phyloP scores from a whole-genome alignment of 1,140 invertebrate genomes.

The Drosophila ananassae region DNA sequence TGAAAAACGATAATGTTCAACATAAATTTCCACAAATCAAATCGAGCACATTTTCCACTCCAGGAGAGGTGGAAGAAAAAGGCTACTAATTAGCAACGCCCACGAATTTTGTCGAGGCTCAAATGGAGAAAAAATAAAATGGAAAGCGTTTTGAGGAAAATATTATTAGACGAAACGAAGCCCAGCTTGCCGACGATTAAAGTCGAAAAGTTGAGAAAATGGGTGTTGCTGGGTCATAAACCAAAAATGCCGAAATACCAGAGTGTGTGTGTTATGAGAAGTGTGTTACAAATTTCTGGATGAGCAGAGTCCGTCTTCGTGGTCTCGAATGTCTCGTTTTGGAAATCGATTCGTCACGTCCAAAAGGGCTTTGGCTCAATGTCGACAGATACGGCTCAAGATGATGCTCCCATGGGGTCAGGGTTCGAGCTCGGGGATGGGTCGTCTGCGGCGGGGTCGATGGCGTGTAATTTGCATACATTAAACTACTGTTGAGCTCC shows the following conservation, averaged over 20 bases:
- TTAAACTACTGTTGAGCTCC: slow-evolving; percentile 73
- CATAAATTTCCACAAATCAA: slow-evolving; percentile 81
- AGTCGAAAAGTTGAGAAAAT: slow-evolving; percentile 78
- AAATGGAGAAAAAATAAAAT: slow-evolving; percentile 47
- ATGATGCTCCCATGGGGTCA: slow-evolving; percentile 40
- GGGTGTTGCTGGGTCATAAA: slow-evolving; percentile 71
- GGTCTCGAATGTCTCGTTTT: slow-evolving; percentile 67
- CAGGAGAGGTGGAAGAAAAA: slow-evolving; percentile 10
- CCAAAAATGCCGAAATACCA: slow-evolving; percentile 28
- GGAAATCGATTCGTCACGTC: slow-evolving; percentile 77
- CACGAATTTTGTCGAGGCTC: slow-evolving; percentile 46
- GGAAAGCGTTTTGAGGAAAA: slow-evolving; percentile 61
- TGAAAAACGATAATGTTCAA: slow-evolving; percentile 51
- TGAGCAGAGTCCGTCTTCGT: slow-evolving; percentile 18
- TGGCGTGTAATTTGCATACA: slow-evolving; percentile 77
- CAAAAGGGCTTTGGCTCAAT: slow-evolving; percentile 68
- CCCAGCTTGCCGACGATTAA: slow-evolving; percentile 56
- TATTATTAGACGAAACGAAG: slow-evolving; percentile 56
- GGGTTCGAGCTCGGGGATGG: slow-evolving; percentile 19
- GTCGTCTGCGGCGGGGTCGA: slow-evolving; percentile 29
- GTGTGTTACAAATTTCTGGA: slow-evolving; percentile 63
- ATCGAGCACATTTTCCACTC: slow-evolving; percentile 73
- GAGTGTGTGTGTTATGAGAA: slow-evolving; percentile 44
- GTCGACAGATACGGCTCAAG: slow-evolving; percentile 50
- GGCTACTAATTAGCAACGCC: slow-evolving; percentile 76